These are phyloP conservation scores for Catharus ustulatus DNA, from an alignment of 2,797 vertebrate genomes.

Conservation along the genomic window DNA sequence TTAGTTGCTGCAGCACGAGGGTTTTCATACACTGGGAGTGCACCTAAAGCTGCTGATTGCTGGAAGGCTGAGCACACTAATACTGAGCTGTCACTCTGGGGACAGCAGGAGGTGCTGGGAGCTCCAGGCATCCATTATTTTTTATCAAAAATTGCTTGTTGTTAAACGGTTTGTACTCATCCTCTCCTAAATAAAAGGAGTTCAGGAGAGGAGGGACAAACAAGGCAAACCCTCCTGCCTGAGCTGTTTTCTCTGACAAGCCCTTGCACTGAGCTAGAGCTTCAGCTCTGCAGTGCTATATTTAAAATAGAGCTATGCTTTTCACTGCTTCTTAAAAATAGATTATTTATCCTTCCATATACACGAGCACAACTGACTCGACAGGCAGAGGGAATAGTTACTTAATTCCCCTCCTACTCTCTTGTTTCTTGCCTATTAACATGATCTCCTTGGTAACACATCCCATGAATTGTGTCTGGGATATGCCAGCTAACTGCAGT, in stretches of 20 bases:
- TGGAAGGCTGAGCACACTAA: background rate
- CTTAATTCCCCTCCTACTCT: constrained; percentile 49
- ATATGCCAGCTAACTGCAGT: background rate
- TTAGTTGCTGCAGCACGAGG: background rate
- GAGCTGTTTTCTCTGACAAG: background rate
- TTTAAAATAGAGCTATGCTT: constrained; percentile 33
- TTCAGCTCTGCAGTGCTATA: background rate
- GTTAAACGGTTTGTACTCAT: background rate
- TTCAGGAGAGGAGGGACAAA: accelerated
- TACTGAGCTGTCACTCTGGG: background rate
- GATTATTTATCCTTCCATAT: constrained; percentile 55
- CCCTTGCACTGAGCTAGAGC: background rate
- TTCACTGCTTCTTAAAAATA: background rate
- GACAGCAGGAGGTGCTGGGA: background rate
- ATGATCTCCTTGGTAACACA: constrained; percentile 66
- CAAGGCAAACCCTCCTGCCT: background rate
- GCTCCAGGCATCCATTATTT: background rate
- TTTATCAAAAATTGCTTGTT: background rate
- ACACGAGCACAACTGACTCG: constrained; percentile 14
- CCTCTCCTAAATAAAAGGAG: background rate
- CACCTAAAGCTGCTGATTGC: background rate
- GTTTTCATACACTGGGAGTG: background rate
- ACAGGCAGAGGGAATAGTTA: constrained; percentile 36
- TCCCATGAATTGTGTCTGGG: constrained; percentile 16
- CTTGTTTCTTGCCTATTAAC: constrained; percentile 41